Conservation (phyloP, 2,113 vertebrate species). For the Carassius carassius region DNA sequence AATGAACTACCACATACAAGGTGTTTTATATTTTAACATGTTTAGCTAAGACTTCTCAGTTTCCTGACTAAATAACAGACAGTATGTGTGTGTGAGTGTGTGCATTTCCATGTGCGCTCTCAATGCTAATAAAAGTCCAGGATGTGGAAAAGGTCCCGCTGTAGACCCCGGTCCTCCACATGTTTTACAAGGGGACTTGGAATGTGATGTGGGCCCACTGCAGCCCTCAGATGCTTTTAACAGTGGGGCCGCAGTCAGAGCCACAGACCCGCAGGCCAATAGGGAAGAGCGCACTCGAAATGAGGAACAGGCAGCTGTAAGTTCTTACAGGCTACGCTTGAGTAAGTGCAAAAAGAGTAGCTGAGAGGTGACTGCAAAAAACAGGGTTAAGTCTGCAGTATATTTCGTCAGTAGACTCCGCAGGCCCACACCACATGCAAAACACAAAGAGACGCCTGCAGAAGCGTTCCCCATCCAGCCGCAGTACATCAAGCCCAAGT, state of each 20-base stretch:
- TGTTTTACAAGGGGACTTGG: constrained; percentile 51
- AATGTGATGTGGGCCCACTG: constrained; percentile 30
- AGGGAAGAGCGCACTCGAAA: background rate
- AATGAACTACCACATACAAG: background rate
- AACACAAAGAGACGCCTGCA: constrained; percentile 52
- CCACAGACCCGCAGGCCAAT: background rate
- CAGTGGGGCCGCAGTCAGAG: background rate
- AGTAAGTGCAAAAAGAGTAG: constrained; percentile 42
- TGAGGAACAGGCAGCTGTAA: constrained; percentile 40
- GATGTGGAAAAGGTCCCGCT: constrained; percentile 46
- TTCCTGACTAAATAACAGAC: constrained; percentile 8
- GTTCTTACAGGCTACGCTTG: constrained; percentile 41
- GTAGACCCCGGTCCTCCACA: constrained; percentile 37
- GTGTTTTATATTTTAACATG: constrained; percentile 21
- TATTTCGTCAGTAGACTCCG: background rate
- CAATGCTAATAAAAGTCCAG: constrained; percentile 51
- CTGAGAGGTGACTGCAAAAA: constrained; percentile 3
- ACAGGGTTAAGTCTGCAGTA: background rate
- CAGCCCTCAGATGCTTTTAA: constrained; percentile 22
- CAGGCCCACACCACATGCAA: constrained; percentile 11
- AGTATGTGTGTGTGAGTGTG: constrained; percentile 39
- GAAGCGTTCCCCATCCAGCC: constrained; percentile 56
- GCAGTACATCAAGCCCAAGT: constrained; percentile 48
- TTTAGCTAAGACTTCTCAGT: constrained; percentile 16
- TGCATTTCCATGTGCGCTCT: constrained; percentile 39